phyloP scores from a whole-genome alignment of 2,113 vertebrate species.

The Sardina pilchardus region DNA sequence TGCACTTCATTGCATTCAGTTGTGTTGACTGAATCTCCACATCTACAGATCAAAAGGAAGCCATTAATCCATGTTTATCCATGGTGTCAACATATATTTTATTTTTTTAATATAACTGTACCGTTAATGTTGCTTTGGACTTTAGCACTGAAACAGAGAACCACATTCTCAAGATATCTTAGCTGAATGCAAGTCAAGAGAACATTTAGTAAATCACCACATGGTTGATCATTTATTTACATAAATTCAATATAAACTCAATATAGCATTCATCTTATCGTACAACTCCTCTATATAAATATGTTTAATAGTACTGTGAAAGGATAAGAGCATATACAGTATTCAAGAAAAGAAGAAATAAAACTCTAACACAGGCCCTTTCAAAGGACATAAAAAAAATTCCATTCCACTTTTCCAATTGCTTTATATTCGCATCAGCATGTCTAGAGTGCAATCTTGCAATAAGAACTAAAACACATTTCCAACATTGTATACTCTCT shows the following conservation, averaged over 20 bases:
- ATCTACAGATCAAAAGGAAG: neutral
- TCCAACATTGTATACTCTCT: neutral
- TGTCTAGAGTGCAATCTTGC: neutral
- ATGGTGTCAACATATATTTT: neutral
- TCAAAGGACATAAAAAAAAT: neutral
- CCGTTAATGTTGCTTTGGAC: neutral
- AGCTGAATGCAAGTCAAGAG: neutral
- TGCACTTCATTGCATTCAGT: neutral
- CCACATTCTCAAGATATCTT: neutral
- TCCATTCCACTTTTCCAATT: neutral
- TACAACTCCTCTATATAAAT: conserved; percentile 19
- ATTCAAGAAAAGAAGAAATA: neutral
- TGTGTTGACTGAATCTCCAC: neutral
- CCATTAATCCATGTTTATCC: neutral
- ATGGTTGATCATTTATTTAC: neutral
- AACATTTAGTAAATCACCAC: neutral
- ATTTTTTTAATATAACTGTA: neutral
- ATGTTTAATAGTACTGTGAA: conserved; percentile 7
- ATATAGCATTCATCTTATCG: conserved; percentile 16
- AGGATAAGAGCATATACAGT: neutral
- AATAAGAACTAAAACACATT: neutral
- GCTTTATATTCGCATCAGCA: neutral
- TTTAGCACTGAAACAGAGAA: neutral
- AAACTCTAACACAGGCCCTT: neutral
- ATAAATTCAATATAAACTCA: neutral